These are phyloP conservation scores for Dasyprocta punctata DNA, from an alignment of 2,113 vertebrate species.

Conservation along the genomic window DNA sequence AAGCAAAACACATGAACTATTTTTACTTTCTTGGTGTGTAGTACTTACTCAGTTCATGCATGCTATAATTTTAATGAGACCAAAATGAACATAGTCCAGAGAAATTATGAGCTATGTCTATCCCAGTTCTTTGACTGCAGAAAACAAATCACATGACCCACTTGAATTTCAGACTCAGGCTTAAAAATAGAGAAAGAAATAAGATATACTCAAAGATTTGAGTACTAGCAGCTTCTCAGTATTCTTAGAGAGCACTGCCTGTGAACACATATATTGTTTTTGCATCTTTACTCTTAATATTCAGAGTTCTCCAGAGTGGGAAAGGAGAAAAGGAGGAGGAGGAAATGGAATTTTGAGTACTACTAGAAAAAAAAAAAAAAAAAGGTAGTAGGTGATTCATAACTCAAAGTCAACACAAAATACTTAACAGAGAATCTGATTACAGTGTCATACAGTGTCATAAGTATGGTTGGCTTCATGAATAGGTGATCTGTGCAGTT, in stretches of 20 bases:
- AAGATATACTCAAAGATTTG: background rate
- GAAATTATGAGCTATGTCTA: background rate
- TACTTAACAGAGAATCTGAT: background rate
- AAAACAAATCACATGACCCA: background rate
- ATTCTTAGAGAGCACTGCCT: background rate
- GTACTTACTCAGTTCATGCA: background rate
- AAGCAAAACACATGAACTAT: background rate
- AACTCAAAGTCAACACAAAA: constrained; percentile 13
- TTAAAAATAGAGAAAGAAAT: background rate
- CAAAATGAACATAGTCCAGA: background rate
- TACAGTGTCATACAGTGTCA: background rate
- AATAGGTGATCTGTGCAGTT: background rate
- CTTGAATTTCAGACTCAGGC: background rate
- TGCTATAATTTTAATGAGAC: constrained; percentile 15
- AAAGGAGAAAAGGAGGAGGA: no score
- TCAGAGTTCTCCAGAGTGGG: background rate
- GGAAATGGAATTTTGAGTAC: background rate
- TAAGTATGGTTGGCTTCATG: background rate
- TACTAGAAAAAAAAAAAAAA: background rate
- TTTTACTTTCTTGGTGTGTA: background rate
- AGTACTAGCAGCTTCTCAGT: background rate
- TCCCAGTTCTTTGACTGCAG: background rate
- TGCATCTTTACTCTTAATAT: background rate
- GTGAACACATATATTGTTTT: background rate
- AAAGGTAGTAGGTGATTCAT: background rate